Evolutionary conservation across 1,140 invertebrate species (phyloP).

Genomic region (Streblospio benedicti): DNA sequence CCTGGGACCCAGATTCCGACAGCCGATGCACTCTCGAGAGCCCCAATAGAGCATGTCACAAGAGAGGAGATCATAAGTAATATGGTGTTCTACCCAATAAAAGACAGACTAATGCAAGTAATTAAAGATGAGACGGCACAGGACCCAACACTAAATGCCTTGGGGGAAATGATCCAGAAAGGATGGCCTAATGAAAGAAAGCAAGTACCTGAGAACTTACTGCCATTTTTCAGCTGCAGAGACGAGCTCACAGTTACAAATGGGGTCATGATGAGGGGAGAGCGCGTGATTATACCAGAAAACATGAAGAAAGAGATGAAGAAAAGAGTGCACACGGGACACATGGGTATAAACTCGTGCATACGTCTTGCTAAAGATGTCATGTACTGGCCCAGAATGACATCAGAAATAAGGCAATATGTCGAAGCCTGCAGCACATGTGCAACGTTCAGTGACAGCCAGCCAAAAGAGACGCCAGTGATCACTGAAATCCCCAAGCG

Average conservation of each 20-base stretch:
- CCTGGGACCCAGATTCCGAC: conserved; percentile 42
- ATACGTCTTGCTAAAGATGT: neutral
- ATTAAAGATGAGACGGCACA: neutral
- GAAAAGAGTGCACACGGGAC: neutral
- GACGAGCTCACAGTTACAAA: neutral
- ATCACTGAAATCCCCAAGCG: neutral
- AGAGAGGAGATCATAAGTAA: too few relatives aligned
- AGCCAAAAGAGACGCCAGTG: neutral
- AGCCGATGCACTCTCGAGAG: conserved; percentile 29
- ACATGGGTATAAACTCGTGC: conserved; percentile 2
- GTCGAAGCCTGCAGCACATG: neutral
- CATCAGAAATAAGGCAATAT: neutral
- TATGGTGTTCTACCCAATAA: too few relatives aligned
- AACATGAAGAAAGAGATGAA: neutral
- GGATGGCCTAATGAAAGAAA: neutral
- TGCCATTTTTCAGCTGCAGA: neutral
- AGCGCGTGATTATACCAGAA: neutral
- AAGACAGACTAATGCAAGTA: neutral
- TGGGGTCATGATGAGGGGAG: neutral
- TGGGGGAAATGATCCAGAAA: neutral
- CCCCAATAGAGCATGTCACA: neutral
- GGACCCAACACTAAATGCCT: neutral
- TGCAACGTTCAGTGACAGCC: neutral
- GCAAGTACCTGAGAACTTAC: neutral
- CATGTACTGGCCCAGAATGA: neutral